Evolutionary conservation across 2,797 vertebrate species (phyloP).

Genomic region (Cichlasoma orientale): DNA sequence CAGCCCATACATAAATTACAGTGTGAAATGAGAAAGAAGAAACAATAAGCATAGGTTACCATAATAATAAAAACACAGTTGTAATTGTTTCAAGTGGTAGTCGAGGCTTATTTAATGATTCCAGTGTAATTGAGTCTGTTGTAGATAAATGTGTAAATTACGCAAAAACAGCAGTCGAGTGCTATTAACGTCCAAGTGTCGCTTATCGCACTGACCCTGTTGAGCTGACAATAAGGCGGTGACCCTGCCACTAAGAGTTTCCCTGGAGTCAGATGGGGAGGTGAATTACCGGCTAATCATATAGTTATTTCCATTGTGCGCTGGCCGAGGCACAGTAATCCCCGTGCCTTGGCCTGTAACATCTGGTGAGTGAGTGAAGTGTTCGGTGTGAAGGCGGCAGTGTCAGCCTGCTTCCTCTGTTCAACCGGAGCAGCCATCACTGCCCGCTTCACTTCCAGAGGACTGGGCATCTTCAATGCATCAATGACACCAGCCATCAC

Average conservation of each 20-base stretch:
- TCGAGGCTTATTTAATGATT: background rate
- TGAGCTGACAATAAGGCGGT: conserved; percentile 32
- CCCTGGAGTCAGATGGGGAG: conserved; percentile 62
- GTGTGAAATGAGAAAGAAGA: background rate
- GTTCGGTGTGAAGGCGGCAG: conserved; percentile 41
- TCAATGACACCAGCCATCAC: conserved; percentile 73
- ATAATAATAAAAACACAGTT: background rate
- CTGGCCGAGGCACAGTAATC: conserved; percentile 44
- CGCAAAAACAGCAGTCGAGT: conserved; percentile 19
- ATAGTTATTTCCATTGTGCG: conserved; percentile 66
- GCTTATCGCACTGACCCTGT: conserved; percentile 28
- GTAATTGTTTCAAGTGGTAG: background rate
- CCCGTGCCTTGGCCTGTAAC: conserved; percentile 56
- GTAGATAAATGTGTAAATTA: conserved; percentile 7
- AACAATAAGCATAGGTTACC: background rate
- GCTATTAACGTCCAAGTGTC: conserved; percentile 15
- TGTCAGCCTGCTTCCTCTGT: conserved; percentile 44
- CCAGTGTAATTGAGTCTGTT: background rate
- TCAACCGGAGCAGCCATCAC: conserved; percentile 44
- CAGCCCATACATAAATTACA: background rate
- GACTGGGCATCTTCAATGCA: conserved; percentile 69
- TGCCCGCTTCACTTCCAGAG: conserved; percentile 59
- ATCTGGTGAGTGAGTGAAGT: conserved; percentile 68
- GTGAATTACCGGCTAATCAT: conserved; percentile 60
- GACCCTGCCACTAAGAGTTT: conserved; percentile 33